Evolutionary conservation across 2,113 vertebrate genomes (phyloP).

Genomic region (Ramphastos sulfuratus): DNA sequence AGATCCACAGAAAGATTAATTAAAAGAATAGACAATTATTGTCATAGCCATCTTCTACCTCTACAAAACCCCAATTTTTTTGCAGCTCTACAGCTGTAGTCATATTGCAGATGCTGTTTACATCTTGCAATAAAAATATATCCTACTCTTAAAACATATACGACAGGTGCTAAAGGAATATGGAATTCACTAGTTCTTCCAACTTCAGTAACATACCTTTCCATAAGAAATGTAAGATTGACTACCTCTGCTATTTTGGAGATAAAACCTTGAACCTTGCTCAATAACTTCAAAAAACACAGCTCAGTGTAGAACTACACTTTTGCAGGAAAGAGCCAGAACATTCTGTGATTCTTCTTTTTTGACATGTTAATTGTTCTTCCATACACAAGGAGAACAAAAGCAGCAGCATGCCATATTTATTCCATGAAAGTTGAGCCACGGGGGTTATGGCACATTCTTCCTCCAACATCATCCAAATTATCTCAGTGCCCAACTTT

Average conservation of each 20-base stretch:
- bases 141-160: background rate
- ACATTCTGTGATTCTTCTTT: conserved; percentile 74
- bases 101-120: background rate
- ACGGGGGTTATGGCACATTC: conserved; percentile 77
- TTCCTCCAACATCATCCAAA: conserved; percentile 80
- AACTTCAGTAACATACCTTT: background rate
- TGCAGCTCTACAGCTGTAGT: background rate
- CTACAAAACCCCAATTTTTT: background rate
- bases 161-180: background rate
- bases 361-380: conserved; percentile 82
- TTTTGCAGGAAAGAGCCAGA: conserved; percentile 67
- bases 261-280: conserved; percentile 57
- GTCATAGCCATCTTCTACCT: background rate
- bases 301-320: conserved; percentile 64
- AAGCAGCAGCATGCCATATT: conserved; percentile 78
- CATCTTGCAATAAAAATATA: background rate
- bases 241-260: conserved; percentile 59
- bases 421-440: conserved; percentile 79
- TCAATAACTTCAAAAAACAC: conserved; percentile 68
- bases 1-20: background rate
- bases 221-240: background rate
- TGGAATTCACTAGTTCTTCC: background rate
- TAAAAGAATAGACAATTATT: background rate
- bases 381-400: conserved; percentile 72
- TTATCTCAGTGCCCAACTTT: conserved; percentile 83